Evolutionary conservation across 2,888 invertebrate genomes (phyloP).

Genomic region (Caenorhabditis becei): DNA sequence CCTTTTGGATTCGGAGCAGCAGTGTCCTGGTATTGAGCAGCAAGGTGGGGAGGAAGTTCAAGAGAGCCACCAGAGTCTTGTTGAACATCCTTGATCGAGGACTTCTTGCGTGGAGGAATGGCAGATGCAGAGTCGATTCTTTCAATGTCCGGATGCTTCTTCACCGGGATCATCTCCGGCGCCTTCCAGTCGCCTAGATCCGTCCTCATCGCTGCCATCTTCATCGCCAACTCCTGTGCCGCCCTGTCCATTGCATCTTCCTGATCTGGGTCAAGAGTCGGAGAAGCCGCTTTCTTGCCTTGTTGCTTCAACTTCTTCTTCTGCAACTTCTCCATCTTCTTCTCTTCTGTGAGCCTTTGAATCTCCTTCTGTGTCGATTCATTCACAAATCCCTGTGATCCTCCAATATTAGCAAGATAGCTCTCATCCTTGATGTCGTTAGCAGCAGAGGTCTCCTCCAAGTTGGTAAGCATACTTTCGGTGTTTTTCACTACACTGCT

Average conservation of each 20-base stretch:
- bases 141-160: conserved; percentile 41
- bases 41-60: conserved; percentile 64
- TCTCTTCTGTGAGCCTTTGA: conserved; percentile 72
- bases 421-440: conserved; percentile 80
- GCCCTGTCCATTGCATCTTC: conserved; percentile 79
- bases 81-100: conserved; percentile 69
- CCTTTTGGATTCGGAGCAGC: conserved; percentile 66
- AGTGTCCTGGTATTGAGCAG: conserved; percentile 54
- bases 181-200: conserved; percentile 76
- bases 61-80: conserved; percentile 70
- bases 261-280: conserved; percentile 73
- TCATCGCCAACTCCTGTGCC: conserved; percentile 78
- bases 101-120: conserved; percentile 69
- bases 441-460: conserved; percentile 75
- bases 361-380: conserved; percentile 71
- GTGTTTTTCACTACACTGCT: conserved; percentile 73
- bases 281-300: conserved; percentile 68
- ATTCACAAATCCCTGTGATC: conserved; percentile 70
- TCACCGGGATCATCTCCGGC: conserved; percentile 47
- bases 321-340: conserved; percentile 75
- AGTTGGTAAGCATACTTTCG: conserved; percentile 71
- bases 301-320: conserved; percentile 78
- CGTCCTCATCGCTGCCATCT: conserved; percentile 73
- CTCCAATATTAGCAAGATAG: conserved; percentile 72
- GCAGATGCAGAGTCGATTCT: conserved; percentile 64